These are phyloP conservation scores for Oryzias dopingdopingensis DNA, from an alignment of 2,797 vertebrate genomes.

Conservation along the genomic window DNA sequence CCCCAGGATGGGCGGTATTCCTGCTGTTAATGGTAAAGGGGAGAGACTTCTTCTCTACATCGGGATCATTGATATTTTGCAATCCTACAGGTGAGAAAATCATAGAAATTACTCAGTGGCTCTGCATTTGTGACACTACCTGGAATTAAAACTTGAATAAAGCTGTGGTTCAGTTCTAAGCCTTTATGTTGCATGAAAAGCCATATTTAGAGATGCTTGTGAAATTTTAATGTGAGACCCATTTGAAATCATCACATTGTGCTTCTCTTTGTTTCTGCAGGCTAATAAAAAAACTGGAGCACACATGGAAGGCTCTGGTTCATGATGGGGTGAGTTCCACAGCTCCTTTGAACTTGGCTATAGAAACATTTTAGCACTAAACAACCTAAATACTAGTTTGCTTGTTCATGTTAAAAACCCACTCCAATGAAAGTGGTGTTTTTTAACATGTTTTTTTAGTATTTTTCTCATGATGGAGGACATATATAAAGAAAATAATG, in stretches of 20 bases:
- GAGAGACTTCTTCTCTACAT: conserved; percentile 94
- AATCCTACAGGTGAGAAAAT: conserved; percentile 90
- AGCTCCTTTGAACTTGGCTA: background rate
- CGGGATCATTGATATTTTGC: conserved; percentile 95
- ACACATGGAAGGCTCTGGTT: conserved; percentile 98
- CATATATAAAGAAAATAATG: too few species aligned
- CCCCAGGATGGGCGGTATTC: conserved; percentile 95
- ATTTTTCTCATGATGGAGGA: too few species aligned
- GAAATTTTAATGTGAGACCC: conserved; percentile 3
- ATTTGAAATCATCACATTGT: conserved; percentile 13
- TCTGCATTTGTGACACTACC: background rate
- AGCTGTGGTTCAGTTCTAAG: too few species aligned
- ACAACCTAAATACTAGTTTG: too few species aligned
- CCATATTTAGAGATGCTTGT: background rate
- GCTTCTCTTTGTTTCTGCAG: conserved; percentile 65
- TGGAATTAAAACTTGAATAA: conserved; percentile 3
- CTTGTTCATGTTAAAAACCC: too few species aligned
- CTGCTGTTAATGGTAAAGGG: conserved; percentile 91
- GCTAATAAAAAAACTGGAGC: conserved; percentile 98
- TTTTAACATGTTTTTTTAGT: too few species aligned
- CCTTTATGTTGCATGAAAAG: background rate
- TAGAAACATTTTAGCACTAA: background rate
- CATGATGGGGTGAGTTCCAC: conserved; percentile 89
- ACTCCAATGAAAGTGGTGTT: too few species aligned
- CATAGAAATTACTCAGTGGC: background rate